These are phyloP conservation scores for Anser cygnoides DNA, from an alignment of 2,113 vertebrate genomes.

Conservation along the genomic window DNA sequence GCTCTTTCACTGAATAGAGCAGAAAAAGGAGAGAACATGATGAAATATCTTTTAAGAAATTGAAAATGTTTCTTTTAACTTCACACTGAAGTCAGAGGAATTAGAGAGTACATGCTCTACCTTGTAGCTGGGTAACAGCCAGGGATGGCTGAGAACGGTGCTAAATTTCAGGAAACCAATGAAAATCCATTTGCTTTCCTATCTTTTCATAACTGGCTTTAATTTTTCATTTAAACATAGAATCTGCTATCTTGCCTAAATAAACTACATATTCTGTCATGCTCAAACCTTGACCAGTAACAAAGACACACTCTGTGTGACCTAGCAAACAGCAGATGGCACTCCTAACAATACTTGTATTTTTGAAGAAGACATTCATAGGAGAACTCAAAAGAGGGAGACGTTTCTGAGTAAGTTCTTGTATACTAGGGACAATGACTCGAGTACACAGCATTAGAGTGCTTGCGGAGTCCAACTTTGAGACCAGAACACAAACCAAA, in stretches of 20 bases:
- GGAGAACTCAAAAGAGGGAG: background rate
- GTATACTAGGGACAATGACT: background rate
- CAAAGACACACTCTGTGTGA: background rate
- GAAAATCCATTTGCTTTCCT: background rate
- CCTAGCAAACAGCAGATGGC: background rate
- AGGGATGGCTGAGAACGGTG: background rate
- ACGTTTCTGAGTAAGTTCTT: background rate
- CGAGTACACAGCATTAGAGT: background rate
- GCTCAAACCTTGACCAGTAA: background rate
- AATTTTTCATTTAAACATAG: background rate
- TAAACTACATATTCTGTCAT: background rate
- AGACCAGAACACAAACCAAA: background rate
- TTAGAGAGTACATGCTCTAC: background rate
- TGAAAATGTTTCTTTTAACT: background rate
- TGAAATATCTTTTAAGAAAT: background rate
- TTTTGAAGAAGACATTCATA: background rate
- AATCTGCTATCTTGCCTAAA: background rate
- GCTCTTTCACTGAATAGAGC: background rate
- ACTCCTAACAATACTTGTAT: background rate
- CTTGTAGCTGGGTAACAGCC: background rate
- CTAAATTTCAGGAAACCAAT: background rate
- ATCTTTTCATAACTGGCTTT: background rate
- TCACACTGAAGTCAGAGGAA: background rate
- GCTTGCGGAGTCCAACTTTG: background rate
- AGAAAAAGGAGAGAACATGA: background rate